Evolutionary conservation across 2,113 vertebrate genomes (phyloP).

Genomic region (Candoia aspera): DNA sequence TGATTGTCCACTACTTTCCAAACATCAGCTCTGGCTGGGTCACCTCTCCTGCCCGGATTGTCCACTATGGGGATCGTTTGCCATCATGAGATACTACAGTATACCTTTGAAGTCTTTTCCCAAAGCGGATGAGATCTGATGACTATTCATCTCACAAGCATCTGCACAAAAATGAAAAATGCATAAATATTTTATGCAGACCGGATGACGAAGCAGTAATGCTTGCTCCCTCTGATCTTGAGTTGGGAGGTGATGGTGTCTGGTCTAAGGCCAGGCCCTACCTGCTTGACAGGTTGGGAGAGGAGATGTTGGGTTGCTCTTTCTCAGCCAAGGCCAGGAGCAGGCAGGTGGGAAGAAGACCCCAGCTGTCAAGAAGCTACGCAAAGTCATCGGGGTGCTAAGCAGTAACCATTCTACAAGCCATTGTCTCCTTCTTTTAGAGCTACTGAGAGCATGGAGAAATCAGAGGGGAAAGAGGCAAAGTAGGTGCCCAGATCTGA

Average conservation of each 20-base stretch:
- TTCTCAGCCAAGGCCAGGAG: not conserved
- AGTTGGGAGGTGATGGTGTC: not conserved
- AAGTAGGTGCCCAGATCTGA: too few species aligned
- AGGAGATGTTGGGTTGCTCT: not conserved
- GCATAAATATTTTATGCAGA: constrained; percentile 72
- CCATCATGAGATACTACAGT: constrained; percentile 73
- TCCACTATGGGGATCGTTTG: constrained; percentile 63
- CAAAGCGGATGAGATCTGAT: constrained; percentile 88
- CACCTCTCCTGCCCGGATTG: constrained; percentile 70
- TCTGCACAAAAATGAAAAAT: constrained; percentile 78
- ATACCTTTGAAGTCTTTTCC: constrained; percentile 92
- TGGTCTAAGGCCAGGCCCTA: not conserved
- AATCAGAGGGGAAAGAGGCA: too few species aligned
- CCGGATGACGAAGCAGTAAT: constrained; percentile 65
- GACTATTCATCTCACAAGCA: constrained; percentile 85
- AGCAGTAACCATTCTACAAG: not conserved
- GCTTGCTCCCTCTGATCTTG: constrained; percentile 38
- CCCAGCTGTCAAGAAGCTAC: not conserved
- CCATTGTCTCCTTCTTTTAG: not conserved
- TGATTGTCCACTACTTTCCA: constrained; percentile 5
- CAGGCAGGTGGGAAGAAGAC: too few species aligned
- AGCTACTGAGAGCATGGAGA: not conserved
- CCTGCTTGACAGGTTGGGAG: fast-evolving
- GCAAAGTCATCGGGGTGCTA: not conserved
- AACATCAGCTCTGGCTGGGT: constrained; percentile 53